These are phyloP conservation scores for Ailurus styani DNA, from an alignment of 2,113 vertebrate genomes.

Conservation along the genomic window DNA sequence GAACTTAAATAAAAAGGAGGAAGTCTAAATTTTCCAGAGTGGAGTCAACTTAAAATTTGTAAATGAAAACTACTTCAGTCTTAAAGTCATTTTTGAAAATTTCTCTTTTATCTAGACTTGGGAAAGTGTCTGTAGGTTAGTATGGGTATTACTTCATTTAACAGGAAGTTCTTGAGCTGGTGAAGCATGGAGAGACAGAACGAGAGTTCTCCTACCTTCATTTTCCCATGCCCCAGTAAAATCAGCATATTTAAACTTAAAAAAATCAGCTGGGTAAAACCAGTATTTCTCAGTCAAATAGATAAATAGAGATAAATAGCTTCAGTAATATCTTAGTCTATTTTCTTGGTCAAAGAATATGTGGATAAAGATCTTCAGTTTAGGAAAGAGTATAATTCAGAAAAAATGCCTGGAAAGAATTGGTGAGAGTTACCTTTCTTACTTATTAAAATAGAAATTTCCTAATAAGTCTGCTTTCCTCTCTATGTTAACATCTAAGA, in stretches of 20 bases:
- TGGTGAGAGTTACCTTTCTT: neutral
- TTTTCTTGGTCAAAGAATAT: neutral
- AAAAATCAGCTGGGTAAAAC: neutral
- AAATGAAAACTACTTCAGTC: neutral
- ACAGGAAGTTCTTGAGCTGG: neutral
- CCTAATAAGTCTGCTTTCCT: neutral
- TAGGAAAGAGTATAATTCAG: neutral
- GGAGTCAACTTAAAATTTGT: neutral
- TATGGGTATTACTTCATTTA: neutral
- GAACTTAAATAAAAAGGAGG: neutral
- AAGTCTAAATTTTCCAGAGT: neutral
- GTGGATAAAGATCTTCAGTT: neutral
- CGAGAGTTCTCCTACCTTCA: neutral
- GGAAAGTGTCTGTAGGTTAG: neutral
- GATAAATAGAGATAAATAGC: neutral
- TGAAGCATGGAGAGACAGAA: neutral
- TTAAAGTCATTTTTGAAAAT: neutral
- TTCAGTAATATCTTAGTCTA: neutral
- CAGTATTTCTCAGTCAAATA: neutral
- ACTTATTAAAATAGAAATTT: neutral
- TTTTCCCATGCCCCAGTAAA: neutral
- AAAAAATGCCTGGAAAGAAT: neutral
- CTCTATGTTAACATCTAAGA: neutral
- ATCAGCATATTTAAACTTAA: neutral
- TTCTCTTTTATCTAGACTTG: neutral